Evolutionary conservation across 2,797 vertebrate genomes (phyloP).

Genomic region (Picus viridis): DNA sequence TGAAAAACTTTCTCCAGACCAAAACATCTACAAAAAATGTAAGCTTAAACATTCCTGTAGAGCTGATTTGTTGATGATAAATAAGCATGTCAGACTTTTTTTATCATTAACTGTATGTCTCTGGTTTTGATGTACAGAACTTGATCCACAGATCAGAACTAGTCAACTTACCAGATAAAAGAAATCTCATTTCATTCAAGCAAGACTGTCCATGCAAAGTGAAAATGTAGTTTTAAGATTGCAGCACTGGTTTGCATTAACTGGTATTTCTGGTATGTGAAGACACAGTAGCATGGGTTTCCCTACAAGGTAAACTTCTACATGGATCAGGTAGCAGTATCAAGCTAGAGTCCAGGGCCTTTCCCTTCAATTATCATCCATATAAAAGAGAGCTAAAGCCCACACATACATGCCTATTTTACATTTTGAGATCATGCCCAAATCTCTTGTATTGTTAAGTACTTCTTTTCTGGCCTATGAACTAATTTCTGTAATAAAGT

Average conservation of each 20-base stretch:
- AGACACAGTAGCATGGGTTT: not conserved
- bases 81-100: not conserved
- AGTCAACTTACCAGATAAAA: not conserved
- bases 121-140: not conserved
- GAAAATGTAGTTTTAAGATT: conserved; percentile 4
- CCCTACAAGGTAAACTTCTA: not conserved
- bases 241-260: not conserved
- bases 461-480: not conserved
- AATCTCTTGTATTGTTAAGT: not conserved
- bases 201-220: not conserved
- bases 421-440: not conserved
- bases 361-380: not conserved
- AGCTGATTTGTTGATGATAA: not conserved
- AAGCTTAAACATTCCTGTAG: not conserved
- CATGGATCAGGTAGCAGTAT: not conserved
- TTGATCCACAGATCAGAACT: not conserved
- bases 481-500: not conserved
- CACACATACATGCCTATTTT: not conserved
- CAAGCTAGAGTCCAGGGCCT: not conserved
- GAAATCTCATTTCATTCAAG: not conserved
- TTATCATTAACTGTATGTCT: accelerated
- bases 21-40: not conserved
- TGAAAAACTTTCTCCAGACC: not conserved
- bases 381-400: not conserved
- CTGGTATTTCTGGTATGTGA: not conserved